These are phyloP conservation scores for Anguilla japonica DNA, from an alignment of 2,113 vertebrate genomes.

Conservation along the genomic window DNA sequence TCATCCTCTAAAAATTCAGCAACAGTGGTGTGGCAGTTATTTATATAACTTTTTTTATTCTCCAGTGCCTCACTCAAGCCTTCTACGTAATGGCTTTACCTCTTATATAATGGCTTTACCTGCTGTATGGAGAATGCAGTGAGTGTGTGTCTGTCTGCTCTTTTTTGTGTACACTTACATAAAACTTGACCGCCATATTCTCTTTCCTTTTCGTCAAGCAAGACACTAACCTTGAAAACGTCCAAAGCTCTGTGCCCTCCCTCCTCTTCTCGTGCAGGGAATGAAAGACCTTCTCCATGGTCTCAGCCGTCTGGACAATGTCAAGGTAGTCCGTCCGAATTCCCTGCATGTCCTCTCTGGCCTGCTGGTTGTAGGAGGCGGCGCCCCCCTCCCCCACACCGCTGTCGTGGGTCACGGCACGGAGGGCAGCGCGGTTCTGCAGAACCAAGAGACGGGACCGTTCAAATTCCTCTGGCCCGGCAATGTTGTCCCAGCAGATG, in stretches of 20 bases:
- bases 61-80: background rate
- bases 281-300: conserved; percentile 69
- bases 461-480: conserved; percentile 67
- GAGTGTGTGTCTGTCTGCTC: background rate
- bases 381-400: conserved; percentile 63
- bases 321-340: conserved; percentile 62
- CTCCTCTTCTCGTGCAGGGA: conserved; percentile 67
- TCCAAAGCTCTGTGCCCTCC: conserved; percentile 53
- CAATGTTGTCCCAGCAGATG: conserved; percentile 69
- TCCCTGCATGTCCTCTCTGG: conserved; percentile 63
- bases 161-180: background rate
- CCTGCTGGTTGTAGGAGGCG: conserved; percentile 60
- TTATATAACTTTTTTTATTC: background rate
- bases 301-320: conserved; percentile 57
- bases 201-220: background rate
- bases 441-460: conserved; percentile 66
- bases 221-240: conserved; percentile 58
- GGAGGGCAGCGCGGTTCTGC: conserved; percentile 71
- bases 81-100: background rate
- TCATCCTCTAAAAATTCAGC: conserved; percentile 31
- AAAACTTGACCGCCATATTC: background rate
- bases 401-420: conserved; percentile 62
- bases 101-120: background rate
- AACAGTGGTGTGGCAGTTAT: background rate
- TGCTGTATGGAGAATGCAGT: background rate